Evolutionary conservation across 2,797 vertebrate species (phyloP).

Genomic region (Helicolenus hilgendorfi): DNA sequence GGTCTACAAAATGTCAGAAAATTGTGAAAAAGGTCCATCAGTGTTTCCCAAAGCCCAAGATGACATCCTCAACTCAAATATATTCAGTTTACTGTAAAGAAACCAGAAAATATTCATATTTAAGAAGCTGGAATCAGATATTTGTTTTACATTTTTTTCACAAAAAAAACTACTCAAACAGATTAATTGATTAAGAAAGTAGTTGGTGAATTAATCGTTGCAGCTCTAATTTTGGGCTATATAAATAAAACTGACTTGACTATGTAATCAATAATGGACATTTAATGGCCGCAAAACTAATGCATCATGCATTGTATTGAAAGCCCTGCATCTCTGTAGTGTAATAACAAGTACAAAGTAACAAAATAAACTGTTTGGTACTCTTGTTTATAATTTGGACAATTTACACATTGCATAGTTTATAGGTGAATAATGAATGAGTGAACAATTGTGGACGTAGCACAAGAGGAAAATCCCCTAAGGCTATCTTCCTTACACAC

Average conservation of each 20-base stretch:
- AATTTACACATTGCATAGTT: background rate
- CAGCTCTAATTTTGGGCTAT: background rate
- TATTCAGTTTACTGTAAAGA: no score
- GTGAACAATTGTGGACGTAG: background rate
- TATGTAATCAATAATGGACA: background rate
- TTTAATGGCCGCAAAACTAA: background rate
- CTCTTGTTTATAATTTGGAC: background rate
- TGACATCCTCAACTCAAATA: no score
- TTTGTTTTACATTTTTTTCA: no score
- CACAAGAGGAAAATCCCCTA: background rate
- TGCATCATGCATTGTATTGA: background rate
- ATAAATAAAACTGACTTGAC: background rate
- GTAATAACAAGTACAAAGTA: background rate
- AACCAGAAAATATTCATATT: no score
- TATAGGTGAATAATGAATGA: background rate
- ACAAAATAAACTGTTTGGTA: background rate
- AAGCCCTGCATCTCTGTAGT: background rate
- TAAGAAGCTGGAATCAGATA: no score
- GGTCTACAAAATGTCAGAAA: no score
- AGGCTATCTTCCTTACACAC: background rate
- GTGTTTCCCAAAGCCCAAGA: no score
- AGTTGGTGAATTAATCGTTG: rapidly evolving
- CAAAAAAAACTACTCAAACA: no score
- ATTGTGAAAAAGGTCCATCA: no score
- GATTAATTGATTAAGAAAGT: no score